Percentiles rank a stretch among this genome's conserved stretches.
phyloP scores from a whole-genome alignment of 1,140 invertebrate genomes.

The Ostrea edulis region DNA sequence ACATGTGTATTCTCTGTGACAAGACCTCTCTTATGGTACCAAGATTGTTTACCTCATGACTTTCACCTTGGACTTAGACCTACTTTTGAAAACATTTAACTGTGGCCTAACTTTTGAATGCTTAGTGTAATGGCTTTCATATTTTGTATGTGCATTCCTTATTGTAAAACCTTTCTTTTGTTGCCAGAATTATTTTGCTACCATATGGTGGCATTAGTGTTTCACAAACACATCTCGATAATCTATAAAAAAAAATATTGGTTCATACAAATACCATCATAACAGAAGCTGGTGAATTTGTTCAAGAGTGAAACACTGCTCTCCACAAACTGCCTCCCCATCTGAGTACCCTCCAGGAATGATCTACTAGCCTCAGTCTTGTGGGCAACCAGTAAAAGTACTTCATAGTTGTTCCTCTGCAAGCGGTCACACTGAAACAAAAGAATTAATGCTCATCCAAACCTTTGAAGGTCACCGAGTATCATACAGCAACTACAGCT shows the following conservation, averaged over 20 bases:
- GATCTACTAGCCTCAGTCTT: neutral
- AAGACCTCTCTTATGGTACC: too few relatives aligned
- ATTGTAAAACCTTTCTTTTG: too few relatives aligned
- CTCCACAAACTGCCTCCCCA: neutral
- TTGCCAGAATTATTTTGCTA: too few relatives aligned
- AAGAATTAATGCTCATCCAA: neutral
- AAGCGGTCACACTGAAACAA: neutral
- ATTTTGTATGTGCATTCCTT: too few relatives aligned
- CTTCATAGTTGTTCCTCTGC: conserved; percentile 1
- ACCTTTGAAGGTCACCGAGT: neutral
- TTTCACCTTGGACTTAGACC: too few relatives aligned
- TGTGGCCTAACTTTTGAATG: too few relatives aligned
- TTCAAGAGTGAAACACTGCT: neutral
- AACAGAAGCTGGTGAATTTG: conserved; percentile 16
- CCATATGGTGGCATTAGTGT: too few relatives aligned
- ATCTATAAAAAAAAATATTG: neutral
- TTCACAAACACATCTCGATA: too few relatives aligned
- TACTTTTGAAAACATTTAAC: too few relatives aligned
- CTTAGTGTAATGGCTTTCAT: too few relatives aligned
- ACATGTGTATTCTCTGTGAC: too few relatives aligned
- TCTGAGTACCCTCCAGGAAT: neutral
- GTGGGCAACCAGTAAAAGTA: neutral
- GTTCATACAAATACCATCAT: neutral
- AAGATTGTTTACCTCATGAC: too few relatives aligned
- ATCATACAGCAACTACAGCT: neutral